Evolutionary conservation across 2,113 vertebrate species (phyloP), one percentile per base, ranked within the genome.

Genomic region (Copsychus sechellarum): DNA sequence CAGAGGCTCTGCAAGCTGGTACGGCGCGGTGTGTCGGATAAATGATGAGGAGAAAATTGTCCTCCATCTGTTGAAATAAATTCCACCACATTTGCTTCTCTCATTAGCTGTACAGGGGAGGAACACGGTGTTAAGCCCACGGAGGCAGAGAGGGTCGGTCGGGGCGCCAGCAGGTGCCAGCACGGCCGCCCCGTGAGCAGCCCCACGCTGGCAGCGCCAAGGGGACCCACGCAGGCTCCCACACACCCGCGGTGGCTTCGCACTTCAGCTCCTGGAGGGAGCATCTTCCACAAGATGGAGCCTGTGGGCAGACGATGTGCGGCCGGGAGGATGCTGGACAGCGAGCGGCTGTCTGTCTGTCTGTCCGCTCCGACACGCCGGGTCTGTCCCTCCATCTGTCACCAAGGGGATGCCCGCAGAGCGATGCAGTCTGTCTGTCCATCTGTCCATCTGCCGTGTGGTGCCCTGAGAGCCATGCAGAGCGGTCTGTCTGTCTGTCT

Each of bases 281-380:
- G 34, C 88, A 43, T 57, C 69, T 88, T 90, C 95, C 96, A 96
- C 86, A 28, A 96, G 96, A 77, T 94, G 95, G 94, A 95, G 95
- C 96, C 60, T 92, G 90, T 8, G 34, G 90, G 92, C 79, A 96
- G 74, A 38, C 1, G 26, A 94, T 56, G 90, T 0, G 42, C 5
- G 4, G 25, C 62, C 2, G 6, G 69, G 36, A 29, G 57, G 34
- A 20, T 0, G 10, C 43, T 0, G 50, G 58, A 4, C 2, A 5
- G 28, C 1, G 5, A 47, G 88, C 0, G 9, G 64, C 43, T 62
- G 28, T 14, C 69, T 5, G 22, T 14, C 78, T 1, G 50, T 43
- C 42, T 31, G 17, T 28, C 61, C 1, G 9, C 23, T 11, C 29
- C 1, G 4, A 33, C 58, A 19, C 73, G 1, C 51, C 19, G 80